Conservation (phyloP, 2,113 vertebrate species). For the Athene cunicularia region DNA sequence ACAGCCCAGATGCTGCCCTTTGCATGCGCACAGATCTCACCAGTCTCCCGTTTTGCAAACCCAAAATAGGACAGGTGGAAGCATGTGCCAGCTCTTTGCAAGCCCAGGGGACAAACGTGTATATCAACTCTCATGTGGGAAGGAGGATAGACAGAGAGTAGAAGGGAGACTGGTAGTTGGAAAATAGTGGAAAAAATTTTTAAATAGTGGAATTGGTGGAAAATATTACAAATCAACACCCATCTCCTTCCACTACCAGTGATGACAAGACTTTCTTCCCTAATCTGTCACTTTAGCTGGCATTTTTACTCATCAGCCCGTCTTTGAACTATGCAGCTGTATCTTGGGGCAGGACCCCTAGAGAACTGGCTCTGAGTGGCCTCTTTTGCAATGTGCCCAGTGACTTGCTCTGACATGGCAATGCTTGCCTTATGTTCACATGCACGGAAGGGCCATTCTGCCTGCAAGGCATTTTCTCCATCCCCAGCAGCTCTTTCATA, state of each 20-base stretch:
- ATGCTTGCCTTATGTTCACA: fast-evolving
- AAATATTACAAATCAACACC: not conserved
- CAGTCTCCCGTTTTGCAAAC: not conserved
- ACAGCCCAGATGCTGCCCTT: not conserved
- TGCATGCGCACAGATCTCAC: not conserved
- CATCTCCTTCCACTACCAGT: not conserved
- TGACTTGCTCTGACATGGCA: fast-evolving
- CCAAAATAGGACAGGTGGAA: not conserved
- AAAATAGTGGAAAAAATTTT: not conserved
- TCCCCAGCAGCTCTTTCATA: not conserved
- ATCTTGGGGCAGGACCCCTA: not conserved
- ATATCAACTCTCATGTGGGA: fast-evolving
- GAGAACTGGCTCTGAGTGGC: fast-evolving
- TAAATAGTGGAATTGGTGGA: not conserved
- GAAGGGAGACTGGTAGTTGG: not conserved
- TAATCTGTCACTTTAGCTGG: not conserved
- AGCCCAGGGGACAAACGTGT: not conserved
- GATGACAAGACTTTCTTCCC: too few species aligned
- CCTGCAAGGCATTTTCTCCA: not conserved
- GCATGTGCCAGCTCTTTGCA: not conserved
- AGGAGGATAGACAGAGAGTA: not conserved
- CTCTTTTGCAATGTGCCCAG: fast-evolving
- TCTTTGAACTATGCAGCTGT: not conserved
- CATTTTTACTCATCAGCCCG: not conserved
- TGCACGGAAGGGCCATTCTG: not conserved